phyloP scores from a whole-genome alignment of 2,797 vertebrate genomes.

The Bothrops alternatus region DNA sequence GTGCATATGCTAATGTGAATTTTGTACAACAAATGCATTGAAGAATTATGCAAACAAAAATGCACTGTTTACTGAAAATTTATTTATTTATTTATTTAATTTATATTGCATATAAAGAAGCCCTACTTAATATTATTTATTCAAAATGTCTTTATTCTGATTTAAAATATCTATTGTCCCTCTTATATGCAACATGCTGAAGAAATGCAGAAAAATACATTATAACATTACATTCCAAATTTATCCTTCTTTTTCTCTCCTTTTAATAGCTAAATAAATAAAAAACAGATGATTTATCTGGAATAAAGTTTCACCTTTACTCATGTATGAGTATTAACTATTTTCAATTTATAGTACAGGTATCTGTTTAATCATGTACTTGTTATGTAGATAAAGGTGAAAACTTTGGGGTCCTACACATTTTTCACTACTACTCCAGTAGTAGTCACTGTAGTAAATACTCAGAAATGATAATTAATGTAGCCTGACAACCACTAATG shows the following conservation, averaged over 20 bases:
- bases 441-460: not conserved
- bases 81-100: too few species aligned
- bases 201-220: not conserved
- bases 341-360: not conserved
- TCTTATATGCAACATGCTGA: not conserved
- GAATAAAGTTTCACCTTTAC: not conserved
- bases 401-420: not conserved
- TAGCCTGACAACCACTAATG: not conserved
- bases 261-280: not conserved
- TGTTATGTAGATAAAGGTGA: not conserved
- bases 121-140: not conserved
- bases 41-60: not conserved
- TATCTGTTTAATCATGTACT: not conserved
- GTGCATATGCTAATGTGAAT: not conserved
- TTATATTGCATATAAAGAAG: not conserved
- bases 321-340: not conserved
- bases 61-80: not conserved
- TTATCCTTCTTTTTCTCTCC: not conserved
- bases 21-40: not conserved
- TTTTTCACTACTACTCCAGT: not conserved
- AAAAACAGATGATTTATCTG: not conserved
- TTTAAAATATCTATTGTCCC: not conserved
- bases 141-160: not conserved
- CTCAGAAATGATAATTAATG: not conserved
- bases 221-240: not conserved